Base-by-base conservation (phyloP, 1,140 invertebrate genomes). In the Brachionus asplanchnoidis region DNA sequence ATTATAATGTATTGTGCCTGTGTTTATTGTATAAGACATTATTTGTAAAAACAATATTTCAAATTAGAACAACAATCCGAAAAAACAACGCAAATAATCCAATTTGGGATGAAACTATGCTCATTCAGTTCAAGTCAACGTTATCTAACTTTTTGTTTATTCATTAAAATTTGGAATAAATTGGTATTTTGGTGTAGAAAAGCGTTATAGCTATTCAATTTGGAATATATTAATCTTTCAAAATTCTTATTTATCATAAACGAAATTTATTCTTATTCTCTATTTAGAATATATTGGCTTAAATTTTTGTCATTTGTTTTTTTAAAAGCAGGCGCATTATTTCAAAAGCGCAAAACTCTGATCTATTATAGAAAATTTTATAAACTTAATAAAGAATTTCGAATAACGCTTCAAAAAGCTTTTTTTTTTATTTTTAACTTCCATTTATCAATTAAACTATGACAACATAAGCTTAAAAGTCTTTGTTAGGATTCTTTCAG, bases 1-100 rank as follows among this genome's bases (percentile, higher is more conserved):
- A 32, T 85, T 26, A 84, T 36, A 85, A 75, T 28, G 44, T 80
- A 60, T 17, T 66, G 53, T 60, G 53, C 53, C 53, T 60, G 53
- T 60, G 53, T 60, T 60, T 60, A 60, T 60, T 60, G 17, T 23
- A 60, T 60, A 20, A 60, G 20, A 60, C 53, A 60, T n/a, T 60
- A 20, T 60, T 20, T 20, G 20, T 23, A 60, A 60, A 26, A 60
- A 60, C 53, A 60, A 26, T 26, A 60, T 23, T 60, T 9, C 53
- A 60, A 60, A 26, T 60, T 60, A 60, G 20, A 60, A 60, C 53
- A 60, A 60, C 53, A 60, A 60, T 20, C n/a, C 53, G 20, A 60
- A 60, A 60, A 60, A 60, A 60, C 53, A 60, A 60, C 53, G 53
- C 53, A 60, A 60, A 60, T 60, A 60, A 60, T 60, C 53, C 53